Evolutionary conservation across 1,140 invertebrate genomes (phyloP), one percentile per base, ranked within the genome.

Genomic region (Pachyrhynchus sulphureomaculatus): DNA sequence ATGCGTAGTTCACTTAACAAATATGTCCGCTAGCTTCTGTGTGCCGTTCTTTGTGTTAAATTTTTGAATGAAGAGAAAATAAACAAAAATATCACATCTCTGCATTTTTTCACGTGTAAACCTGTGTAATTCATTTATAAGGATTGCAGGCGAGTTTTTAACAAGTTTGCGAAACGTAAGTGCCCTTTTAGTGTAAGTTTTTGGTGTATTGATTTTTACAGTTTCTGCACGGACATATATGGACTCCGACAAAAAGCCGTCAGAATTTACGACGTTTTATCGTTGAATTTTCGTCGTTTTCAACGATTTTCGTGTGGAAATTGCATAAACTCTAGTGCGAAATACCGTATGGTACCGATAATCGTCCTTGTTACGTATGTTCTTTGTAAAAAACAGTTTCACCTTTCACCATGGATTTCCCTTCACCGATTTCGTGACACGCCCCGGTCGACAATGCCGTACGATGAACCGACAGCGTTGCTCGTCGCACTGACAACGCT

Each of bases 171-270:
- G 53, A 56, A 36, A 56, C 41, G 53, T 56, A 56, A 56, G 53
- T 56, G 53, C 4, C n/a, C 13, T 55, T 23, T 10, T 54, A 56
- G 41, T 56, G 39, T 44, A 48, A 26, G 18, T 44, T 37, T 24
- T 58, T 58, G 55, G 55, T 58, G 55, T 58, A 58, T 58, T 58
- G 55, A 58, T 58, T 56, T 54, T 58, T 47, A 55, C 55, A 58
- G 55, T 56, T 56, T 29, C 17, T 6, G 32, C 5, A 48, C 17
- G 20, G 55, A 58, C 55, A 58, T 48, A 58, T 39, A 58, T 58
- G 55, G 55, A 48, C 53, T 56, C 53, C 39, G 41, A 44, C 53
- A 56, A 23, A 56, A 42, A 24, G 21, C 33, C 55, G 42, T 39
- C 33, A 42, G 32, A 29, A 17, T 12, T 21, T 33, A 24, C 21